phyloP scores from a whole-genome alignment of 2,797 vertebrate species.

The Sciaenops ocellatus region DNA sequence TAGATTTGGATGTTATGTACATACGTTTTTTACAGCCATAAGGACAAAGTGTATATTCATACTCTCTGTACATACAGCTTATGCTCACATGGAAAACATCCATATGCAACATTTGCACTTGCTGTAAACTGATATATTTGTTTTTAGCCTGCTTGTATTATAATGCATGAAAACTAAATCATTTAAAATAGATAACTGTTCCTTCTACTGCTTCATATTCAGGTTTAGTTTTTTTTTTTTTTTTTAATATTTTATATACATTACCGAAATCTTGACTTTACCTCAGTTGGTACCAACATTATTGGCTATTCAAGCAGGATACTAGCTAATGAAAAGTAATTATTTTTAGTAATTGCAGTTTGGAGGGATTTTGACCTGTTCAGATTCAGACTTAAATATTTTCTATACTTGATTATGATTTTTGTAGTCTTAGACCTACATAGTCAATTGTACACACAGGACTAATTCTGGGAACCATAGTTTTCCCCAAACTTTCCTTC shows the following conservation, averaged over 20 bases:
- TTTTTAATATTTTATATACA: too few relatives aligned
- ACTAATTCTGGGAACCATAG: not conserved
- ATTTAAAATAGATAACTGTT: not conserved
- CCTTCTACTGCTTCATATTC: not conserved
- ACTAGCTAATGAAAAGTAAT: not conserved
- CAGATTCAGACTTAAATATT: not conserved
- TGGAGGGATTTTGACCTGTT: not conserved
- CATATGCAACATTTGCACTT: not conserved
- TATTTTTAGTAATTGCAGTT: not conserved
- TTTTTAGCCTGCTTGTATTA: too few relatives aligned
- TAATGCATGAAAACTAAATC: not conserved
- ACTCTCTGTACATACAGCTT: not conserved
- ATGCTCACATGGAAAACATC: too few relatives aligned
- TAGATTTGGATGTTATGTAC: not conserved
- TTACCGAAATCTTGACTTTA: not conserved
- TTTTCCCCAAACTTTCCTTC: conserved; percentile 11
- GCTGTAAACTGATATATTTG: not conserved
- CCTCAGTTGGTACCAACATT: not conserved
- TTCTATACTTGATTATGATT: too few relatives aligned
- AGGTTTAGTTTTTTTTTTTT: not conserved
- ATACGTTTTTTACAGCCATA: too few relatives aligned
- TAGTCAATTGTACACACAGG: not conserved
- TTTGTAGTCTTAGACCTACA: not conserved
- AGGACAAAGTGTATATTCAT: not conserved
- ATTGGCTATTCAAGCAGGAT: not conserved